These are phyloP conservation scores for Cuniculus paca DNA, from an alignment of 2,797 vertebrate genomes.

Conservation along the genomic window DNA sequence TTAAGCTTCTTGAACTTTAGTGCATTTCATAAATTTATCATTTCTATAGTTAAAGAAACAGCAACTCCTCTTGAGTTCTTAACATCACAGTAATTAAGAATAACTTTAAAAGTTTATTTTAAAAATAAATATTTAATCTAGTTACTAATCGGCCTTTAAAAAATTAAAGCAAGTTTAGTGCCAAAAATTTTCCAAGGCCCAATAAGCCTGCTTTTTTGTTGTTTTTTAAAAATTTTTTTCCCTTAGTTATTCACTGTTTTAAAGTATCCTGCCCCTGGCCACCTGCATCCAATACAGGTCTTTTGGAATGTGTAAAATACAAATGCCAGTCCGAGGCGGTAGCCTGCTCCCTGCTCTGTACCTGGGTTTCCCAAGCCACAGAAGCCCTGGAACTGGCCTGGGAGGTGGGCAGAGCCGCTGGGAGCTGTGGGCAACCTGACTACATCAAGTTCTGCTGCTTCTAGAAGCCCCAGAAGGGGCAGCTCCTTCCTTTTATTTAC, in stretches of 20 bases:
- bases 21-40: background rate
- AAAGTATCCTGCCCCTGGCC: background rate
- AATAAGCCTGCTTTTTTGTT: background rate
- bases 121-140: background rate
- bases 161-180: slow-evolving; percentile 30
- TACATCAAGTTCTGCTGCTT: background rate
- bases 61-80: background rate
- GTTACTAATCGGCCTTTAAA: background rate
- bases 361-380: fast-evolving
- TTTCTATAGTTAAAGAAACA: background rate
- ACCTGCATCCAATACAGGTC: background rate
- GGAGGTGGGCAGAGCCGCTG: background rate
- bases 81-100: background rate
- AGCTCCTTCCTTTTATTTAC: background rate
- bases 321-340: background rate
- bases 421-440: background rate
- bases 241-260: background rate
- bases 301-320: background rate
- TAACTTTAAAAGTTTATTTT: slow-evolving; percentile 13
- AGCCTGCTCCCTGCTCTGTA: background rate
- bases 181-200: background rate
- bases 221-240: no score
- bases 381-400: background rate
- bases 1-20: background rate
- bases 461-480: background rate